Evolutionary conservation across 2,113 vertebrate genomes (phyloP), one percentile per base, ranked within the genome.

Genomic region (Muntiacus muntjak): DNA sequence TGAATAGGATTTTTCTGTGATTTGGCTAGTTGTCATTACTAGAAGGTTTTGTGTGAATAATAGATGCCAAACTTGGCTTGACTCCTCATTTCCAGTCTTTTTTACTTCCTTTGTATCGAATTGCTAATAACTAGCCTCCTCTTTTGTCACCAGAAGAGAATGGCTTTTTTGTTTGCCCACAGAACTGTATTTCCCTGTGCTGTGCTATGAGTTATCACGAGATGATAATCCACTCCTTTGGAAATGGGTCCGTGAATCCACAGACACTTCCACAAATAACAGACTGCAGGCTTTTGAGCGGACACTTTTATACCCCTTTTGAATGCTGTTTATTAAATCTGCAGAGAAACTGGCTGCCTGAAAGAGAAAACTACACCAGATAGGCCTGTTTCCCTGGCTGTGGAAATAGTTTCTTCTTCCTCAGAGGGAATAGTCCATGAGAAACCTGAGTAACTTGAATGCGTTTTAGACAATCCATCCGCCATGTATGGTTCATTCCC

Each of bases 21-120:
- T 98, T 99, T 98, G 96, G 98, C 74, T 94, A 98, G 97, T 98
- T 99, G 97, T 98, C 95, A 97, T 98, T 98, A 91, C 98, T 96
- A 94, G 98, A 97, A 98, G 98, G 98, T 98, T 98, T 97, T 98
- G 71, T 97, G 97, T 96, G 97, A 96, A 98, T 98, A 98, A 98
- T 97, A 98, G 98, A 98, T 95, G 96, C 98, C 98, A 97, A 98
- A 98, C 96, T 98, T 98, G 97, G 96, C 98, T 97, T 95, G 95
- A 94, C 98, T 98, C 88, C 85, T 98, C 93, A 97, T 98, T 98
- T 98, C 96, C 93, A 97, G 96, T 87, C 82, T 95, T 95, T 98
- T 97, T 87, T 81, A 91, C 76, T 93, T 98, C 94, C 95, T 98
- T 98, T 97, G 92, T 97, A 89, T 97, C 97, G 30, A 98, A 95